Base-by-base conservation (phyloP, 1,140 invertebrate genomes). In the Nasonia vitripennis region DNA sequence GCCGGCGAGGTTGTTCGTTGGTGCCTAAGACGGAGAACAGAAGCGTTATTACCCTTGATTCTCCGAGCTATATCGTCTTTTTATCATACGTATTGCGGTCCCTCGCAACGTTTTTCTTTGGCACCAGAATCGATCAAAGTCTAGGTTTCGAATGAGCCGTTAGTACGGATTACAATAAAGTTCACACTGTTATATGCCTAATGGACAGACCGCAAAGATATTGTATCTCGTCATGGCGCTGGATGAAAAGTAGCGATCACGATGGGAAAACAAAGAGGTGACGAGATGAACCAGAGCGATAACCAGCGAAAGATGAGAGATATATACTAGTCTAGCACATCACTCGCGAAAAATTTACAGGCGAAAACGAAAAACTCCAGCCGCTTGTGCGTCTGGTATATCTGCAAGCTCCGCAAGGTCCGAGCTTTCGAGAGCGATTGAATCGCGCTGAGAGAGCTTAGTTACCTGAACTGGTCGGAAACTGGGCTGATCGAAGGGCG, bases 401-500 rank as follows among this genome's bases (percentile, higher is more conserved):
- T 20, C 17, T 20, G 55, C 55, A 71, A 27, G 68, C 23, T 71
- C 31, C 68, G n/a, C 27, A 27, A 27, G 68, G 68, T 27, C 27
- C 55, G 68, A 34, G 68, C 68, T 11, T 71, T 71, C 68, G 68
- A n/a, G 55, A 62, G 55, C 55, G 55, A 62, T 20, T 62, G 55
- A 37, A 37, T 37, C 34, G 34, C 34, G 34, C 2, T 34, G 34
- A 34, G 17, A 5, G 55, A 62, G 55, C 17, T 2, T 62, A n/a
- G 55, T 93, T 93, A 93, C 91, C 92, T 93, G 92, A 87, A 93
- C 92, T 92, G 90, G 90, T 88, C 91, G 91, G 87, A 91, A 90
- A 90, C 88, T 92, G 88, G 90, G 89, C 91, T 88, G 89, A 89
- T 91, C 90, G 88, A 92, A 87, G 90, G 92, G 91, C 91, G 91